Percentiles rank a stretch among this genome's conserved stretches.
Evolutionary conservation across 2,113 vertebrate species (phyloP).

Genomic region (Pelvicachromis taeniatus): DNA sequence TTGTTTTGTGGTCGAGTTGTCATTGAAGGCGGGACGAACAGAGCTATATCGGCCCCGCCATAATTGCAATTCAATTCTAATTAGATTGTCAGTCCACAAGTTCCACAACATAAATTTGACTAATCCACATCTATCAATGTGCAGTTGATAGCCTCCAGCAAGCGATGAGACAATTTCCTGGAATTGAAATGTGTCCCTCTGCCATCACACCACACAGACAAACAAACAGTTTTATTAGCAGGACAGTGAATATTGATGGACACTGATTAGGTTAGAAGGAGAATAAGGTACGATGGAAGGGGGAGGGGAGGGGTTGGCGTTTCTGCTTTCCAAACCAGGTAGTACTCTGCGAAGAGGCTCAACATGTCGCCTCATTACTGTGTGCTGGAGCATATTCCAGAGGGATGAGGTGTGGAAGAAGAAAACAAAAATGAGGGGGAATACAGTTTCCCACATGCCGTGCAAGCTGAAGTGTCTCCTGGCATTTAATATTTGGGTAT

Average conservation of each 20-base stretch:
- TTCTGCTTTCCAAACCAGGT: conserved; percentile 15
- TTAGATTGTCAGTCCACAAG: conserved; percentile 23
- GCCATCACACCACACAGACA: conserved; percentile 24
- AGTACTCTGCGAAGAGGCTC: conserved; percentile 1
- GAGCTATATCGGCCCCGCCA: conserved; percentile 5
- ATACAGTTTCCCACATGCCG: neutral
- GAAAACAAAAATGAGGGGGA: neutral
- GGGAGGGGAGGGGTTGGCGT: neutral
- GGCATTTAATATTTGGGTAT: neutral
- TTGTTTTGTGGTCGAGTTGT: neutral
- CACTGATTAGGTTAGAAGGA: conserved; percentile 35
- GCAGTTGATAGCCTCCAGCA: conserved; percentile 38
- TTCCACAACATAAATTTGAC: conserved; percentile 46
- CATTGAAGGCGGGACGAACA: neutral
- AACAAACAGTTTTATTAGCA: conserved; percentile 32
- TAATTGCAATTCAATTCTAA: conserved; percentile 54
- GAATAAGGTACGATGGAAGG: conserved; percentile 6
- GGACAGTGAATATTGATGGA: conserved; percentile 49
- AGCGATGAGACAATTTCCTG: conserved; percentile 19
- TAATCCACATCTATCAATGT: conserved; percentile 33
- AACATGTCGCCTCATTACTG: conserved; percentile 41
- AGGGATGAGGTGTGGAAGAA: neutral
- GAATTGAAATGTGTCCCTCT: conserved; percentile 34
- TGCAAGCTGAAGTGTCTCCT: neutral
- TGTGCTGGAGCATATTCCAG: conserved; percentile 10